Evolutionary conservation across 2,888 invertebrate species (phyloP), one percentile per base, ranked within the genome.

Genomic region (Hesperia comma): DNA sequence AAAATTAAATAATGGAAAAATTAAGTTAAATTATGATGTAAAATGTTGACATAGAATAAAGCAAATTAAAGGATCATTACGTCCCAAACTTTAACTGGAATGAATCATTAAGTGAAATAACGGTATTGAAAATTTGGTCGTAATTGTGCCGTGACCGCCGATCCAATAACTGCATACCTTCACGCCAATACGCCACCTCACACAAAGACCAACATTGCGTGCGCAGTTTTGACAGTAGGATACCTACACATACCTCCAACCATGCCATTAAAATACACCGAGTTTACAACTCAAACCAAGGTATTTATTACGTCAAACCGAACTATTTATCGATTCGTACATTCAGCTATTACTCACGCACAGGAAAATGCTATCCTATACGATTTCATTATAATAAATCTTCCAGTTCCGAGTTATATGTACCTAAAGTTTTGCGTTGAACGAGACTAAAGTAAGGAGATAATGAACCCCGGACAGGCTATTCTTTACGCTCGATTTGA

Each of bases 331-430:
- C 86, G 85, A 86, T 81, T 79, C 72, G 75, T 77, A 79, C 78
- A 76, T 73, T 75, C 78, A 77, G 81, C 77, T 80, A 79, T 81
- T 79, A 82, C 82, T 86, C 84, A 84, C 85, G 83, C 83, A 81
- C 81, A 83, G 78, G 81, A 82, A 85, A 86, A 86, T 79, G 79
- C 80, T 85, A 84, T 86, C 83, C 83, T 80, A 77, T 84, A 82
- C 83, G 81, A 84, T 87, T 89, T 88, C 86, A 87, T 86, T 87
- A 84, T 81, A 82, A 90, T 90, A 90, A 89, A 90, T 90, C 85
- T 84, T 74, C 72, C 71, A 68, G 74, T 72, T 49, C 74, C 61
- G 77, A 86, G 85, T 85, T 89, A 83, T 88, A n/a, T n/a, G n/a
- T n/a, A n/a, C n/a, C n/a, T n/a, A 88, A 88, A 88, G 83, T 88